Evolutionary conservation across 2,888 invertebrate genomes (phyloP), one percentile per base, ranked within the genome.

Genomic region (Salticus scenicus): DNA sequence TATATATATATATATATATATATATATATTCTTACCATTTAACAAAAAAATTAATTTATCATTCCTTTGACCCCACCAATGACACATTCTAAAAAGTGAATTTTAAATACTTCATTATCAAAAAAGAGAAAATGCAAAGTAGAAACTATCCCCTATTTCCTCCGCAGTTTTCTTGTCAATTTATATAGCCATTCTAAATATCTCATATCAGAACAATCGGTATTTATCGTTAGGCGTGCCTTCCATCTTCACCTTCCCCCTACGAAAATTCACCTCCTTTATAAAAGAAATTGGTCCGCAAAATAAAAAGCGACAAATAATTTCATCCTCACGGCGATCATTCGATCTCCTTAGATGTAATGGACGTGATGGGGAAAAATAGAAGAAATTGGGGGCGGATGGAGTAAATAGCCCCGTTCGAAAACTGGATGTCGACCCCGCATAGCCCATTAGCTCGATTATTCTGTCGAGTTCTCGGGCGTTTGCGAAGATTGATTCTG

Each of bases 381-480:
- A 27, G 70, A 41, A 41, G 31, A 67, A n/a, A 67, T 28, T 14
- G 47, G 76, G 24, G 63, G 57, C 27, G 70, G 37, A 8, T 28
- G 28, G 66, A 72, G 66, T 79, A 79, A 79, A 79, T 71, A 79
- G 79, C 79, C 66, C 75, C 75, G 69, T 73, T 69, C 80, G 27
- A 47, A 80, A 71, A 75, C 75, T 70, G 28, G 69, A 69, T 31
- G 64, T 10, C 51, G 47, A 42, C 82, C 70, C 82, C 75, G 71
- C 75, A 76, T 70, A 76, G 70, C 82, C 82, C 82, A 82, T 82
- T 82, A 82, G 82, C 63, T 33, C 82, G 71, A 82, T 76, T 82
- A 82, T 69, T n/a, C 82, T 76, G 71, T 71, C 81, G 81, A 75
- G 81, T 74, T 75, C 31, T 70, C 67, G 63, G 72, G 63, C 70